Evolutionary conservation across 2,797 vertebrate species (phyloP).

Genomic region (Fistularia commersonii): DNA sequence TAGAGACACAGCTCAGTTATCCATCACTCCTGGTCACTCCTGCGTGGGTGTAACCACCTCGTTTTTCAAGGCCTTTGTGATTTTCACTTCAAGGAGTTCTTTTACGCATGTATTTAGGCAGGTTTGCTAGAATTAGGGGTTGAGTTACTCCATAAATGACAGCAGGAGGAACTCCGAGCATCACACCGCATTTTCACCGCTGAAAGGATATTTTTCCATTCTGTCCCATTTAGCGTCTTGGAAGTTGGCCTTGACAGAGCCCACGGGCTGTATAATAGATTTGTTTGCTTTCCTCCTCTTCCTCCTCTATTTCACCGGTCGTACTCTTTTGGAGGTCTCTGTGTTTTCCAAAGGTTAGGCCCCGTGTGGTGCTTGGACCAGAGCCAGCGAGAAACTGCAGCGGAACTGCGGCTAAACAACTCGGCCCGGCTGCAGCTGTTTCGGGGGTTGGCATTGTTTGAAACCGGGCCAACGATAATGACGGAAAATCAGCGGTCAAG

Average conservation of each 20-base stretch:
- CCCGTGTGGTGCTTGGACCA: constrained; percentile 53
- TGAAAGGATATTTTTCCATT: constrained; percentile 52
- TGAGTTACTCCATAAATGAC: not conserved
- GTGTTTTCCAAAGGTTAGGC: constrained; percentile 72
- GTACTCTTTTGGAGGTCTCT: constrained; percentile 69
- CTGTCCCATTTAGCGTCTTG: constrained; percentile 60
- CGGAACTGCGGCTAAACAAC: constrained; percentile 45
- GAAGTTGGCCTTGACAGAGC: constrained; percentile 49
- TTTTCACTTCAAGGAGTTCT: no score
- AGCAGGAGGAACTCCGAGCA: constrained; percentile 26
- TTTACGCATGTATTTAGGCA: no score
- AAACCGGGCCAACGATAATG: constrained; percentile 58
- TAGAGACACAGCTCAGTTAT: no score
- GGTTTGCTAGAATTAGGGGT: no score
- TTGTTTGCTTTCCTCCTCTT: constrained; percentile 55
- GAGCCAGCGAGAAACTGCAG: constrained; percentile 56
- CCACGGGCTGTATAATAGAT: constrained; percentile 52
- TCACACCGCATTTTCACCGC: constrained; percentile 24
- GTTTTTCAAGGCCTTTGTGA: no score
- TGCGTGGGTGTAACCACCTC: no score
- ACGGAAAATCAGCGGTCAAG: constrained; percentile 57
- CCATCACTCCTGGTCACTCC: no score
- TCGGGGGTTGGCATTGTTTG: constrained; percentile 60
- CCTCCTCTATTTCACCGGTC: constrained; percentile 58
- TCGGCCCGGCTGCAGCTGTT: constrained; percentile 49